Conservation (phyloP, 2,113 vertebrate species). For the Python bivittatus region DNA sequence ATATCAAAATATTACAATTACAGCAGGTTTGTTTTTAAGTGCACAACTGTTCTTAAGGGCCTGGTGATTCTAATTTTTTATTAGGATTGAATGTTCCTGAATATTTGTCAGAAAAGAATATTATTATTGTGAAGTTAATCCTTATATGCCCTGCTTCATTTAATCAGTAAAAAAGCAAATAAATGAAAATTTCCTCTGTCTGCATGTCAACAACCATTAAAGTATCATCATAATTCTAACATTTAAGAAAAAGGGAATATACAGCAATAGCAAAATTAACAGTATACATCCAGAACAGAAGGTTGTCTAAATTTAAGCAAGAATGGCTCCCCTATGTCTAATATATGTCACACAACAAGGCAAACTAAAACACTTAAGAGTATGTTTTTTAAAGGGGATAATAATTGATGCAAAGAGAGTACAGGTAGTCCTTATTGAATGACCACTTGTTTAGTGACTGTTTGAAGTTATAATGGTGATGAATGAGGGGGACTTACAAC, state of each 20-base stretch:
- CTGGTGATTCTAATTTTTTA: not conserved
- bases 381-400: too few relatives aligned
- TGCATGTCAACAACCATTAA: not conserved
- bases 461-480: too few relatives aligned
- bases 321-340: not conserved
- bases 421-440: too few relatives aligned
- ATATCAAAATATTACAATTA: not conserved
- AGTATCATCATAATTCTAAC: not conserved
- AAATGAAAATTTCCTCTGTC: not conserved
- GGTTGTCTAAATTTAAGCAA: not conserved
- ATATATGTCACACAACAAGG: too few relatives aligned
- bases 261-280: not conserved
- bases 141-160: not conserved
- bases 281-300: not conserved
- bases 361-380: too few relatives aligned
- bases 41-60: not conserved
- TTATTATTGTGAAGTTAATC: not conserved
- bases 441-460: too few relatives aligned
- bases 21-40: not conserved
- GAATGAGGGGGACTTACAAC: too few relatives aligned
- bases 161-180: not conserved
- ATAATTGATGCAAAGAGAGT: too few relatives aligned
- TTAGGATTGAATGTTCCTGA: not conserved
- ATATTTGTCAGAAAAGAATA: not conserved
- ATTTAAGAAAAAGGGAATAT: not conserved